Evolutionary conservation across 2,888 invertebrate genomes (phyloP).

Genomic region (Teinopalpus imperialis): DNA sequence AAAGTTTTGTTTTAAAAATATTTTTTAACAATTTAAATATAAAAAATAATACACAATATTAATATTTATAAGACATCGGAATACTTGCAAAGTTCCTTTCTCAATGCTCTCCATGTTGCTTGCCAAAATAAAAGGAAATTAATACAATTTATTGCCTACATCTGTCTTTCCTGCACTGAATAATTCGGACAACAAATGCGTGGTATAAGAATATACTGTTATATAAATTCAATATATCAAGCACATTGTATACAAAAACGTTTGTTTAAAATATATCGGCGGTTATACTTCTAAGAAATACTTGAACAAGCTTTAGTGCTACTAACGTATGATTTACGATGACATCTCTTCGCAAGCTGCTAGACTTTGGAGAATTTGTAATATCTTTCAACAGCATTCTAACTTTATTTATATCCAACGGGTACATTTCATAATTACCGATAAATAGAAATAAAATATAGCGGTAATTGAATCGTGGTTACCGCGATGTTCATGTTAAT

Average conservation of each 20-base stretch:
- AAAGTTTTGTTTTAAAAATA: no score
- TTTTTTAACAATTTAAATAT: no score
- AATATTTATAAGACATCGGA: no score
- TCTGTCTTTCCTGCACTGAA: slow-evolving; percentile 2
- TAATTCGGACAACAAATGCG: slow-evolving; percentile 7
- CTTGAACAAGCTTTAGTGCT: slow-evolving; percentile 22
- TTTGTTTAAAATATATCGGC: slow-evolving; percentile 18
- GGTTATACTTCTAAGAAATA: slow-evolving; percentile 21
- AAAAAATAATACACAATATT: no score
- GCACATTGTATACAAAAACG: slow-evolving; percentile 14
- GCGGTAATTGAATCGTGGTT: slow-evolving; percentile 2
- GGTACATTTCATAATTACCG: slow-evolving; percentile 1
- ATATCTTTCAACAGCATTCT: slow-evolving; percentile 18
- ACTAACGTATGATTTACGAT: slow-evolving; percentile 25
- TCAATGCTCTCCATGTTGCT: no score
- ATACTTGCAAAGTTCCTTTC: no score
- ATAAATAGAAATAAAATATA: slow-evolving; percentile 13
- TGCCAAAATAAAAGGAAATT: no score
- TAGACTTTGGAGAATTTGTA: slow-evolving; percentile 13
- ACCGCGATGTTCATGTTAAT: background rate
- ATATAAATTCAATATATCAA: slow-evolving; percentile 16
- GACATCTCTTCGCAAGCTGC: slow-evolving; percentile 12
- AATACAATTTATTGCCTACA: slow-evolving; percentile 1
- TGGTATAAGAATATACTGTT: slow-evolving; percentile 1
- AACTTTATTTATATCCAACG: slow-evolving; percentile 15